Base-by-base conservation (phyloP, 2,888 invertebrate genomes). In the Biston betularia region DNA sequence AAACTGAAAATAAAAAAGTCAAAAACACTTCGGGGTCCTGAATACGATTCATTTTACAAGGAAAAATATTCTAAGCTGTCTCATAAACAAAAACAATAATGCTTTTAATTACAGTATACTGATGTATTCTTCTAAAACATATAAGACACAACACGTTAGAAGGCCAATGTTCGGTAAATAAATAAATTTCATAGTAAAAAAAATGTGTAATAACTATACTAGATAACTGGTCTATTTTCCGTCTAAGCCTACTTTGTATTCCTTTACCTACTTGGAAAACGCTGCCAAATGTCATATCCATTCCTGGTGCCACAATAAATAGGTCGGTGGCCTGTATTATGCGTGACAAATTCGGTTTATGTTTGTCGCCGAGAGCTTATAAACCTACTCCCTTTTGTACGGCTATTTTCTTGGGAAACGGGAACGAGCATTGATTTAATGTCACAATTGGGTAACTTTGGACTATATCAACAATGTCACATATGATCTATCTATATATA, bases 201-300 rank as follows among this genome's bases (percentile, higher is more conserved):
- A 40, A 61, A 64, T 61, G 49, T 64, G 46, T 54, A 42, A 44
- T 45, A 45, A 34, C 58, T 44, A 40, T 50, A 34, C 15, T 33
- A 33, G 8, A 15, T 33, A 60, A 34, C 42, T 42, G 48, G 58
- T 57, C 55, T 70, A 70, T 72, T 69, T 69, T 64, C 65, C 64
- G 64, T 59, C 50, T 58, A 48, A 48, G 34, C 11, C 64, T 52
- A 65, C 49, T 61, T 61, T 65, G 64, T 68, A 68, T 68, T 64
- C 61, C 60, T 62, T 53, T 65, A 56, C 49, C 65, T 62, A 69
- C 56, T 65, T 44, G 52, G 62, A 15, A 48, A 52, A 58, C 50
- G 63, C 55, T 70, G 70, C 73, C 71, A 73, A 73, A 70, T 73
- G 68, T 70, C 72, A 63, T 50, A 63, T 46, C 67, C 62, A 66